These are phyloP conservation scores for Naja naja DNA, from an alignment of 2,113 vertebrate species.

Conservation along the genomic window DNA sequence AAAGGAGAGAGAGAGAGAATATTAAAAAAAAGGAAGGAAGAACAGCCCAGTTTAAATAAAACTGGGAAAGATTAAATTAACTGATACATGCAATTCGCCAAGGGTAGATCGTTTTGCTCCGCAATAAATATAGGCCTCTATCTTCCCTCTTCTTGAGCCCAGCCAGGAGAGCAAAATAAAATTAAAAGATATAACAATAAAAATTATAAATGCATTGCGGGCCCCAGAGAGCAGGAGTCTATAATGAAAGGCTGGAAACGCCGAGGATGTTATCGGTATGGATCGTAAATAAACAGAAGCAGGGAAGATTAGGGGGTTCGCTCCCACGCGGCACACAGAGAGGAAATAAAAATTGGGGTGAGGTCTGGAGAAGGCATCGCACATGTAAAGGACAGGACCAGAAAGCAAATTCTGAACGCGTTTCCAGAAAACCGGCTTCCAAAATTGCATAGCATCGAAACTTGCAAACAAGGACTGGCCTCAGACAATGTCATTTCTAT, in stretches of 20 bases:
- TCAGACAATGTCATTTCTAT: neutral
- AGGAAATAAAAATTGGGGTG: neutral
- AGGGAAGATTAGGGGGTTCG: conserved; percentile 10
- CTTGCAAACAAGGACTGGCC: neutral
- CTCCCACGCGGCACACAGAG: neutral
- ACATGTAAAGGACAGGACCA: neutral
- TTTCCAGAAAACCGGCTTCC: fast-evolving
- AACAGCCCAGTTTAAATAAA: conserved; percentile 79
- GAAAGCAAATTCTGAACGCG: neutral
- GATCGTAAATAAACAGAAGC: conserved; percentile 37
- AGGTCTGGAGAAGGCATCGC: neutral
- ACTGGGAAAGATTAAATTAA: conserved; percentile 79
- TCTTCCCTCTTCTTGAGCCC: conserved; percentile 67
- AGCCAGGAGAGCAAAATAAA: conserved; percentile 78
- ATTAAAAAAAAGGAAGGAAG: neutral
- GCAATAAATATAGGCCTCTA: conserved; percentile 79
- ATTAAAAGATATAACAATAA: conserved; percentile 86
- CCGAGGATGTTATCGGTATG: conserved; percentile 14
- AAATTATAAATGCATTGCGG: conserved; percentile 79
- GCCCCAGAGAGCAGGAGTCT: conserved; percentile 42
- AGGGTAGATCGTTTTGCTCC: conserved; percentile 72
- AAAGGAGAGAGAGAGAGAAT: neutral
- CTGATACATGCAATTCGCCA: conserved; percentile 77
- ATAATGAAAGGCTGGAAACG: conserved; percentile 42
- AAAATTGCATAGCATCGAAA: neutral